Evolutionary conservation across 2,888 invertebrate genomes (phyloP).

Genomic region (Dichetophora obliterata): DNA sequence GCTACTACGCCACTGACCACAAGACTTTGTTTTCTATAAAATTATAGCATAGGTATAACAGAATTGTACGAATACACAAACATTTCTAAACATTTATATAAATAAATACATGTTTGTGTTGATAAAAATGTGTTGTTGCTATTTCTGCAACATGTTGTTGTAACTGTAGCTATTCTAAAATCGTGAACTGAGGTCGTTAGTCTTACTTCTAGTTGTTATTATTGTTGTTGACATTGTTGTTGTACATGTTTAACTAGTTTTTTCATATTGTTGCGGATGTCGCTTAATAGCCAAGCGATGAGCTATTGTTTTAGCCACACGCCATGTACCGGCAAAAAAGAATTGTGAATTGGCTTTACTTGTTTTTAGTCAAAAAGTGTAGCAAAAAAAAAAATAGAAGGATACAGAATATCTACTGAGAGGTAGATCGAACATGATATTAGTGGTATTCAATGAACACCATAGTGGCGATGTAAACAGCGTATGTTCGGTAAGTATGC

Average conservation of each 20-base stretch:
- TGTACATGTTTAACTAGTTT: neutral
- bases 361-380: too few species aligned
- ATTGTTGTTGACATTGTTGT: slow-evolving; percentile 2
- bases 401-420: too few species aligned
- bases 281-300: slow-evolving; percentile 18
- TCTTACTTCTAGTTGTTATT: slow-evolving; percentile 25
- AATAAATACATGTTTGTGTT: neutral
- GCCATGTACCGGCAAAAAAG: neutral
- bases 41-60: slow-evolving; percentile 13
- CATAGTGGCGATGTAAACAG: too few species aligned
- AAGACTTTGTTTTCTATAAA: slow-evolving; percentile 13
- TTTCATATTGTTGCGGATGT: neutral
- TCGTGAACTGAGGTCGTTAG: slow-evolving; percentile 39
- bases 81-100: neutral
- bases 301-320: neutral
- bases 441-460: too few species aligned
- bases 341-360: neutral
- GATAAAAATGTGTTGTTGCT: neutral
- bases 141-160: slow-evolving; percentile 1
- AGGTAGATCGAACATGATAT: too few species aligned
- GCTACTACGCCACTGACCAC: too few species aligned
- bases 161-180: slow-evolving; percentile 21
- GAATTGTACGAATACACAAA: neutral
- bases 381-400: too few species aligned
- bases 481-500: too few species aligned